Base-by-base conservation (phyloP, 2,888 invertebrate genomes). In the Thereva nobilitata region DNA sequence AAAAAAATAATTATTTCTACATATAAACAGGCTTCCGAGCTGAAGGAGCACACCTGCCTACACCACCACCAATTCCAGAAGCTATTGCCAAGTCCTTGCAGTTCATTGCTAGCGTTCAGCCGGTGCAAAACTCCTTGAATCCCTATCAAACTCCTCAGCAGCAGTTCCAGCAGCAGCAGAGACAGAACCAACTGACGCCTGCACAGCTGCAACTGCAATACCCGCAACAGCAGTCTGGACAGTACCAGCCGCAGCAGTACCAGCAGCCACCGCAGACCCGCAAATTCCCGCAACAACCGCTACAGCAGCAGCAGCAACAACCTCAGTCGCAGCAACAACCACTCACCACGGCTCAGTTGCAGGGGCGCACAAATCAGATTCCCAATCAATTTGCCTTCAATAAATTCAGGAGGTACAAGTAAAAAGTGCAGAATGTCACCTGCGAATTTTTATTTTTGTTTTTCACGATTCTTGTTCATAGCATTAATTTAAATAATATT, bases 31-130 rank as follows among this genome's bases (percentile, higher is more conserved):
- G 80, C 4, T 81, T 80, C 67, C 77, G 80, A 0, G 80, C 81
- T 5, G 80, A 81, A 63, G 80, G 80, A 42, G 79, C 79, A 0
- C 79, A 80, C 59, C 76, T 81, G 49, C 81, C 80, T 3, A 76
- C 79, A 10, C 76, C 79, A 5, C 80, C 81, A 9, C 77, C 78
- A 45, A 76, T 77, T 38, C 77, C 78, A 7, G 75, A 76, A 66
- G 76, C 76, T 7, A 78, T 78, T 55, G 76, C 76, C 3, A 76
- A 76, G 61, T 77, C 78, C 1, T 69, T 78, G 9, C 78, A 78
- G 37, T 81, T 77, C 53, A 75, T 75, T 57, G 72, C 71, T 1
- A 73, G 72, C 34, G 79, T 73, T 40, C 77, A 80, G 68, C 75
- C 77, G 0, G 77, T 76, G n/a, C 68, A 78, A 23, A 78, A 79